These are phyloP conservation scores for Idaea straminata DNA, from an alignment of 2,888 invertebrate genomes.

Conservation along the genomic window DNA sequence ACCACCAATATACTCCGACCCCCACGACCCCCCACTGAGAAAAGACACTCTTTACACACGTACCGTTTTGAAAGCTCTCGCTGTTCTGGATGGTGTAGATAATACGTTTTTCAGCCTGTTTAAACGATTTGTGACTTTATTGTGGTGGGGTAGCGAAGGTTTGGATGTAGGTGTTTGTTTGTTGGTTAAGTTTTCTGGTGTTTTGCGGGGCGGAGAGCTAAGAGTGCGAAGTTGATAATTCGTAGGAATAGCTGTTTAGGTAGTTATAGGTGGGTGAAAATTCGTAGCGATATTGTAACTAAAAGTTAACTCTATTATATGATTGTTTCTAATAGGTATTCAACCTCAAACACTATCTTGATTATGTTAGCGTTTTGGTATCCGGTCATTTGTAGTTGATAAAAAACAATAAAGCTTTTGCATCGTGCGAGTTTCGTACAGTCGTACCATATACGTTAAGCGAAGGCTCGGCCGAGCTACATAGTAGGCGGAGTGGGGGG, in stretches of 20 bases:
- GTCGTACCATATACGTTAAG: too few relatives aligned
- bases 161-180: constrained; percentile 17
- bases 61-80: constrained; percentile 37
- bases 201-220: constrained; percentile 67
- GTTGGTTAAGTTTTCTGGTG: constrained; percentile 45
- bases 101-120: constrained; percentile 34
- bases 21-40: constrained; percentile 37
- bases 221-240: constrained; percentile 64
- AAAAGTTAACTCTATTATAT: not conserved
- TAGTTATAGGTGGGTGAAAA: constrained; percentile 11
- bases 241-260: constrained; percentile 19
- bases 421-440: too few relatives aligned
- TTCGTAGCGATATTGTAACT: not conserved
- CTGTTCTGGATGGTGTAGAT: constrained; percentile 39
- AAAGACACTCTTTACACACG: constrained; percentile 14
- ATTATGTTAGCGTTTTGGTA: not conserved
- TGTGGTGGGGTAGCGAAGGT: constrained; percentile 15
- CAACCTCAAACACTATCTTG: not conserved
- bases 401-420: too few relatives aligned
- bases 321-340: not conserved
- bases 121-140: constrained; percentile 36
- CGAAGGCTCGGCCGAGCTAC: too few relatives aligned
- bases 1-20: constrained; percentile 49
- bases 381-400: too few relatives aligned
- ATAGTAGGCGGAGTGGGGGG: too few relatives aligned